Base-by-base conservation (phyloP, 2,797 vertebrate species). In the Acanthiza pusilla region DNA sequence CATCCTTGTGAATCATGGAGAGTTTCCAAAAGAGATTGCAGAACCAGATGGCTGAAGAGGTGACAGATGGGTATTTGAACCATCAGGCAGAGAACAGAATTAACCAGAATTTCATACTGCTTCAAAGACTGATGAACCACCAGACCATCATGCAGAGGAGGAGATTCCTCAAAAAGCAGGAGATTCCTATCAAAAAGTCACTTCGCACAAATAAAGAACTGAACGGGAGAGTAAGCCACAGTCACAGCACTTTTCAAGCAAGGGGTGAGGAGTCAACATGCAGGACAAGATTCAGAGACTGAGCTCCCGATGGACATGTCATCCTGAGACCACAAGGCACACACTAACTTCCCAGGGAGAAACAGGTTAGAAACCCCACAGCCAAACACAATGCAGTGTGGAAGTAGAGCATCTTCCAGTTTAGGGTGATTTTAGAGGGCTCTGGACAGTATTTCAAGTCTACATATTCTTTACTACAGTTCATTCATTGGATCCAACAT, bases 1-100 rank as follows among this genome's bases (percentile, higher is more conserved):
- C 26, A 80, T 58, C 70, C 72, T 91, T 74, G 60, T 87, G 60
- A 57, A 77, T 73, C 55, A 71, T 23, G 63, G 51, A 88, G 53
- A 85, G 26, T 27, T 94, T 91, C 89, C 78, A 85, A 74, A 79
- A 61, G 57, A 83, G 38, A 71, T 30, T 50, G 54, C n/a, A 71
- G 21, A 72, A 82, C 85, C 93, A 93, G 82, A 89, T 77, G 89
- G 89, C 68, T 83, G 38, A 94, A 88, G 68, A 88, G 61, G 91
- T 80, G 85, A 85, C 87, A 96, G 82, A 89, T 48, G 63, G 78
- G 27, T 7, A 61, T 77, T 53, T 40, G 75, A 92, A 63, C 72
- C 68, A 88, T 42, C 78, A 88, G 66, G 43, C 5, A 13, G 18
- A 72, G 68, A 84, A 78, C 0, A 74, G 73, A 90, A 62, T 79